Percentiles rank a stretch among this genome's conserved stretches.
Conservation (phyloP, 2,888 invertebrate species). For the Eledona agricola region DNA sequence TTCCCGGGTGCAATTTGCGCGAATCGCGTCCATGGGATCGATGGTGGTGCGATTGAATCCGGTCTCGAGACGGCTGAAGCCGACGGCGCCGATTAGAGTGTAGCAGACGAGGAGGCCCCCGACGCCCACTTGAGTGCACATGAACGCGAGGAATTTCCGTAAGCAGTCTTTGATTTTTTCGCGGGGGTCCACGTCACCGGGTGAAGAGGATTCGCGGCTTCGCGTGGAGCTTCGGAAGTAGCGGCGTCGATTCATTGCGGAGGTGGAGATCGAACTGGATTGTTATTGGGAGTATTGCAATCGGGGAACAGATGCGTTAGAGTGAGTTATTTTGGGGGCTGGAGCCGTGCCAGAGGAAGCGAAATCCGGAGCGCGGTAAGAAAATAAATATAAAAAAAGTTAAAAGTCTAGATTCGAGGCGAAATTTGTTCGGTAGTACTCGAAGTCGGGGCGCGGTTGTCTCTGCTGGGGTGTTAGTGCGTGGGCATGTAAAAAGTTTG, state of each 20-base stretch:
- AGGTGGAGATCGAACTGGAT: not conserved
- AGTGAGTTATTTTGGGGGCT: no score
- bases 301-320: no score
- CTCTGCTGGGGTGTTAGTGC: no score
- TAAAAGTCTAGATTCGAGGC: no score
- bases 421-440: no score
- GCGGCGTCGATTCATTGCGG: constrained; percentile 31
- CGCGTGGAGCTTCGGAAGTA: constrained; percentile 48
- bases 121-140: constrained; percentile 93
- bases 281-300: no score
- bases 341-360: no score
- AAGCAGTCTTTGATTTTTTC: constrained; percentile 86
- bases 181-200: constrained; percentile 71
- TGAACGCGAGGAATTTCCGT: constrained; percentile 86
- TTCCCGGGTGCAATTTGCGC: constrained; percentile 68
- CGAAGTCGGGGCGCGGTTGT: no score
- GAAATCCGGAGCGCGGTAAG: no score
- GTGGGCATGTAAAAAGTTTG: no score
- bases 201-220: constrained; percentile 67
- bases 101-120: constrained; percentile 88
- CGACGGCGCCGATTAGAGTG: constrained; percentile 84
- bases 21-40: constrained; percentile 51
- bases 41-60: constrained; percentile 50
- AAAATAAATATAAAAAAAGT: no score
- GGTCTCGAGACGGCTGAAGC: constrained; percentile 81